These are phyloP conservation scores for Apogon talboti DNA, from an alignment of 2,797 vertebrate species.

Conservation along the genomic window DNA sequence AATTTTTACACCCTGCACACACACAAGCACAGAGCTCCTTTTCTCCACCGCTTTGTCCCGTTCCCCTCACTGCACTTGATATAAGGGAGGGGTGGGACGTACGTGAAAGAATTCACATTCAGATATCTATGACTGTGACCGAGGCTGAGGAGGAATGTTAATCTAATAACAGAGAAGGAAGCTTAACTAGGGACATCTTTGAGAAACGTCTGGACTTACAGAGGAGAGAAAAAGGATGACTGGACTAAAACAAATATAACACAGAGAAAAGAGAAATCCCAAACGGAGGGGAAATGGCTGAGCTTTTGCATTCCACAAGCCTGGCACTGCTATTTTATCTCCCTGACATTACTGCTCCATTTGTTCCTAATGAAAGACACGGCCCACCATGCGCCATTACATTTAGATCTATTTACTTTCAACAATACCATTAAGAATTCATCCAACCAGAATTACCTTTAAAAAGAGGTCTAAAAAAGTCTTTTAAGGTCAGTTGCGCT, in stretches of 20 bases:
- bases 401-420: constrained; percentile 59
- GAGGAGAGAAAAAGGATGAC: constrained; percentile 59
- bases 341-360: constrained; percentile 58
- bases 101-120: constrained; percentile 78
- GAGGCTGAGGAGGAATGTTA: constrained; percentile 79
- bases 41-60: constrained; percentile 71
- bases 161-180: constrained; percentile 76
- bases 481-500: constrained; percentile 4
- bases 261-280: constrained; percentile 57
- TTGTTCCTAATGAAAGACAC: constrained; percentile 68
- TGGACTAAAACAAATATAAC: constrained; percentile 60
- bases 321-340: constrained; percentile 59
- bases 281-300: constrained; percentile 66
- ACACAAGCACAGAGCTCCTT: constrained; percentile 51
- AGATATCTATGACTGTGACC: constrained; percentile 75
- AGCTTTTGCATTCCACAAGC: constrained; percentile 73
- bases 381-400: constrained; percentile 56
- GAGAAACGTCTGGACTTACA: constrained; percentile 49
- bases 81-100: constrained; percentile 64
- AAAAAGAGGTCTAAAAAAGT: constrained; percentile 18
- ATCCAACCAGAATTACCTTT: constrained; percentile 29
- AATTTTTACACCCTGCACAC: constrained; percentile 68
- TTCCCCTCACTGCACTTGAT: constrained; percentile 77
- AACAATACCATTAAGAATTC: constrained; percentile 58
- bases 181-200: constrained; percentile 57